Conservation (phyloP, 2,888 invertebrate genomes). For the Digitonthophagus gazella region DNA sequence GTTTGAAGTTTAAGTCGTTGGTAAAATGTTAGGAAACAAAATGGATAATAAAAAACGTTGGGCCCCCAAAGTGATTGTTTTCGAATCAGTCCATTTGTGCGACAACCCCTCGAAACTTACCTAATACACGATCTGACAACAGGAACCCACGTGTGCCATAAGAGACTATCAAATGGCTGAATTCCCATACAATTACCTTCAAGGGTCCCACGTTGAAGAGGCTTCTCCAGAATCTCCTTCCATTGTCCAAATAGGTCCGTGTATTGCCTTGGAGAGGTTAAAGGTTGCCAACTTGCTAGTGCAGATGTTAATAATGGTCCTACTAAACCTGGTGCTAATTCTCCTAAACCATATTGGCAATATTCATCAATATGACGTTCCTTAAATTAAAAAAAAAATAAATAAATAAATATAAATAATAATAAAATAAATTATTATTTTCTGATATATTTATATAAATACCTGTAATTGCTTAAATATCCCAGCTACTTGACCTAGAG, state of each 20-base stretch:
- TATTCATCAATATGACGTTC: conserved; percentile 73
- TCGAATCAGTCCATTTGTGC: background rate
- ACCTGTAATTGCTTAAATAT: conserved; percentile 60
- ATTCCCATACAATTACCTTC: conserved; percentile 54
- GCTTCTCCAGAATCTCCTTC: conserved; percentile 61
- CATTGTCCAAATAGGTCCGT: conserved; percentile 67
- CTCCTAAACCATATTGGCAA: conserved; percentile 77
- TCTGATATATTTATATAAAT: conserved; percentile 16
- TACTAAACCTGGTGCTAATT: conserved; percentile 80
- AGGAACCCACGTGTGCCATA: conserved; percentile 94
- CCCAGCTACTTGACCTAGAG: conserved; percentile 59
- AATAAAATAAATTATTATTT: background rate
- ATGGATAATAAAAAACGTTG: background rate
- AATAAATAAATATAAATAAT: conserved; percentile 21
- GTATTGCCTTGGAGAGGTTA: conserved; percentile 65
- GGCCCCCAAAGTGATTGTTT: conserved; percentile 1
- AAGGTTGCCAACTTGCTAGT: conserved; percentile 76
- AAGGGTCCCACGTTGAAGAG: conserved; percentile 45
- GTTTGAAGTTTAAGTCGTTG: background rate
- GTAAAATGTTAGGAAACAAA: background rate
- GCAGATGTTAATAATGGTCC: conserved; percentile 78
- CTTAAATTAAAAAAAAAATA: conserved; percentile 46
- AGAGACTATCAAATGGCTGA: conserved; percentile 75
- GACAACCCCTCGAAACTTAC: conserved; percentile 54
- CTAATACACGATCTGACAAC: conserved; percentile 68